Evolutionary conservation across 2,888 invertebrate species (phyloP), one percentile per base, ranked within the genome.

Genomic region (Bellardia bayeri): DNA sequence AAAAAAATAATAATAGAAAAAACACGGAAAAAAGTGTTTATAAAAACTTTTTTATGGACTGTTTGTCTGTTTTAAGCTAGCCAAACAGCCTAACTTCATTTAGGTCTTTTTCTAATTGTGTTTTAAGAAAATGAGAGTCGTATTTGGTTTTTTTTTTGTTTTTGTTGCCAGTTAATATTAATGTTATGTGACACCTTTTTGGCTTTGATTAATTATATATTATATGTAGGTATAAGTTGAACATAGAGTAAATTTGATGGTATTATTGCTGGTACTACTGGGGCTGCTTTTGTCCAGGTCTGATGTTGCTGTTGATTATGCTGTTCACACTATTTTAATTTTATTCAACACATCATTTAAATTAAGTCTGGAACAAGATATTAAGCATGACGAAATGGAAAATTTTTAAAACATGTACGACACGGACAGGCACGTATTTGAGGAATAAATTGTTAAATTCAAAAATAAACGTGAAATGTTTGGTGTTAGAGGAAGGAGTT

Each of bases 101-200:
- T 37, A 37, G 6, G 40, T 45, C 37, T 64, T 42, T 23, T 37
- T 13, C 42, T 79, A 74, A 40, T 76, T 54, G 45, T 54, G 8
- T 76, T 54, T 58, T 45, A 75, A 74, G 78, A 72, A 86, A 78
- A 79, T 79, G 78, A 74, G 79, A 86, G 64, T 3, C n/a, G 23
- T 66, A 40, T 74, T 58, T 76, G 37, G 23, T 68, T 49, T 66
- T 16, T 23, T 30, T 66, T 16, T 51, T 16, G 14, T 74, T 58
- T 49, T 51, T 40, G 49, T 68, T 63, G 49, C 49, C 74, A 82
- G 84, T 87, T 87, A 82, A 85, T 82, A 87, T 87, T 87, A 87
- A 87, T 85, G 87, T 82, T 75, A 82, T 78, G 87, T 82, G 82
- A 79, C 82, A 87, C 87, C 84, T 87, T 87, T 85, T 82, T 85